These are phyloP conservation scores for Euspilapteryx auroguttella DNA, from an alignment of 2,888 invertebrate species.

Conservation along the genomic window DNA sequence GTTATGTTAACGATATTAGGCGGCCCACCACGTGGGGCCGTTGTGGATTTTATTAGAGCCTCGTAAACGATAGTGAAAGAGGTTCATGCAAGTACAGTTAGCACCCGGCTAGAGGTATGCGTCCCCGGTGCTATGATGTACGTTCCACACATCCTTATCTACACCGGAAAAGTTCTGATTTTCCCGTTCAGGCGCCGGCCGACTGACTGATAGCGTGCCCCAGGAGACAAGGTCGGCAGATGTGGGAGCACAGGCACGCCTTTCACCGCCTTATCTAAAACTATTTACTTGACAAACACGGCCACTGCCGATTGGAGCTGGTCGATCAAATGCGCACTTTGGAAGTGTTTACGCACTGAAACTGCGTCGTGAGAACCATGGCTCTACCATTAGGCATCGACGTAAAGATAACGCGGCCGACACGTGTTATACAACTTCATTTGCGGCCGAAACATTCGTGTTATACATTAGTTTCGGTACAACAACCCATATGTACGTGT, in stretches of 20 bases:
- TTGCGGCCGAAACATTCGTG: not conserved
- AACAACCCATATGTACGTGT: too few species aligned
- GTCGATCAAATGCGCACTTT: constrained; percentile 12
- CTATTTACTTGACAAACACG: constrained; percentile 45
- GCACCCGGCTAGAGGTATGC: too few species aligned
- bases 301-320: constrained; percentile 10
- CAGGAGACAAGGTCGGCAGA: constrained; percentile 55
- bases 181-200: constrained; percentile 24
- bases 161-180: constrained; percentile 48
- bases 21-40: constrained; percentile 21
- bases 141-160: too few species aligned
- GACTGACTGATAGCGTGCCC: constrained; percentile 48
- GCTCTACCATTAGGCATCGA: constrained; percentile 12
- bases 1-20: constrained; percentile 40
- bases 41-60: constrained; percentile 15
- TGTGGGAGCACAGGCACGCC: constrained; percentile 51
- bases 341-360: constrained; percentile 43
- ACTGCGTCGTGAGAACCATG: constrained; percentile 38
- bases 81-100: too few species aligned
- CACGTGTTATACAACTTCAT: constrained; percentile 21
- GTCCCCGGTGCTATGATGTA: too few species aligned
- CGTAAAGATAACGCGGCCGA: constrained; percentile 27
- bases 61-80: constrained; percentile 36
- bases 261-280: constrained; percentile 42
- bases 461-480: not conserved